Evolutionary conservation across 2,113 vertebrate genomes (phyloP).

Genomic region (Eonycteris spelaea): DNA sequence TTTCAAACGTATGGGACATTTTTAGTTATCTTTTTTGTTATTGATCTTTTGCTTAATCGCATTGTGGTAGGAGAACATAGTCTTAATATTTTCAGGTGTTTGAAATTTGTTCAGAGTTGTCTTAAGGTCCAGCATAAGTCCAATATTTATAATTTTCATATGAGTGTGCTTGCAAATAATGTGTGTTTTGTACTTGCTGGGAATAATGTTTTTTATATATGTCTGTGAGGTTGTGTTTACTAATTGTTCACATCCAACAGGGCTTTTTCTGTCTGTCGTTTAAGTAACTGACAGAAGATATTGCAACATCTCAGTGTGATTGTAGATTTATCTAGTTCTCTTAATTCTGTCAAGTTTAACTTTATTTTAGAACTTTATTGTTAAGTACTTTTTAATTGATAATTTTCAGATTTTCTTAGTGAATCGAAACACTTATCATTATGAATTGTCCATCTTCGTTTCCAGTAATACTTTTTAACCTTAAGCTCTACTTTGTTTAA

Average conservation of each 20-base stretch:
- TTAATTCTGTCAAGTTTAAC: neutral
- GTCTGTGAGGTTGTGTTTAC: neutral
- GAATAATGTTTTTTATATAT: neutral
- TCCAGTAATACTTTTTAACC: neutral
- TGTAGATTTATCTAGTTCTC: neutral
- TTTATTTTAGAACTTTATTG: neutral
- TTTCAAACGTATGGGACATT: neutral
- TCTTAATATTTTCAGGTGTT: neutral
- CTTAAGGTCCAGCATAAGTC: neutral
- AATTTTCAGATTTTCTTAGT: neutral
- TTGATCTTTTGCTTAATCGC: neutral
- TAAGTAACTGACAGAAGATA: neutral
- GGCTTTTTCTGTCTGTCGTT: neutral
- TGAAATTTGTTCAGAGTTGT: neutral
- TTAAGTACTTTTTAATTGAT: neutral
- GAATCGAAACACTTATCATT: neutral
- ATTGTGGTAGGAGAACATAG: neutral
- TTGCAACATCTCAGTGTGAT: neutral
- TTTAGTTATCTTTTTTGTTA: neutral
- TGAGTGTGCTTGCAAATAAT: neutral
- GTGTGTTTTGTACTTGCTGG: neutral
- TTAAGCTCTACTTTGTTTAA: neutral
- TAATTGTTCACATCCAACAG: neutral
- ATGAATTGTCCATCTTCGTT: neutral
- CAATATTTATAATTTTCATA: neutral